phyloP scores from a whole-genome alignment of 2,888 invertebrate species.

The Aproaerema taeniolella region DNA sequence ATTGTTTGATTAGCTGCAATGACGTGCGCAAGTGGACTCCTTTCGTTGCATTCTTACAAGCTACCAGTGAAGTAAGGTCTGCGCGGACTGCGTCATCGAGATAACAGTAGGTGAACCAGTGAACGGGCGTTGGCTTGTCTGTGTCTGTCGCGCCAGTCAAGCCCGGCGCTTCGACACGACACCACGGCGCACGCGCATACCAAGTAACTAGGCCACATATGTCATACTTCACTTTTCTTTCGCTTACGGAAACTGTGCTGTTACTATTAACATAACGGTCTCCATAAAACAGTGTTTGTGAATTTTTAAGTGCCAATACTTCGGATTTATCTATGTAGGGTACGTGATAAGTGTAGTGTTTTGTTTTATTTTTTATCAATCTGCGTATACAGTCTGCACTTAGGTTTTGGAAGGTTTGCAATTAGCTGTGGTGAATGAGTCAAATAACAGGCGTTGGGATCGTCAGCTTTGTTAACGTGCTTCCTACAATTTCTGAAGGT shows the following conservation, averaged over 20 bases:
- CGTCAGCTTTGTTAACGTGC: slow-evolving; percentile 72
- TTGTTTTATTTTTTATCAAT: slow-evolving; percentile 40
- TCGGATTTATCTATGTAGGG: slow-evolving; percentile 59
- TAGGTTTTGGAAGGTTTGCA: slow-evolving; percentile 46
- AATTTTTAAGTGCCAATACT: slow-evolving; percentile 2
- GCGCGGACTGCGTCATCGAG: slow-evolving; percentile 50
- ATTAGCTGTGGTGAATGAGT: slow-evolving; percentile 72
- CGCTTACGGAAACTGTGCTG: slow-evolving; percentile 48
- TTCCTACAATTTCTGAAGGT: slow-evolving; percentile 74
- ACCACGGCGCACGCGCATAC: slow-evolving; percentile 55
- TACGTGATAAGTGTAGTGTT: slow-evolving; percentile 61
- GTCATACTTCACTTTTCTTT: slow-evolving; percentile 54
- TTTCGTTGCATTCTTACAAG: slow-evolving; percentile 33
- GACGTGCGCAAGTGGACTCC: too few species aligned
- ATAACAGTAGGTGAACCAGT: slow-evolving; percentile 71
- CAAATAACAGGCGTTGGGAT: slow-evolving; percentile 73
- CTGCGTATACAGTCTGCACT: slow-evolving; percentile 35
- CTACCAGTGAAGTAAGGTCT: not conserved
- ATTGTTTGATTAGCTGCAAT: too few species aligned
- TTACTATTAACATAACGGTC: slow-evolving; percentile 35
- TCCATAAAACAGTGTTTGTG: slow-evolving; percentile 13
- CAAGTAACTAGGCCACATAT: slow-evolving; percentile 52
- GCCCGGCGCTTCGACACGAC: slow-evolving; percentile 52
- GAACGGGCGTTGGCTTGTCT: slow-evolving; percentile 66
- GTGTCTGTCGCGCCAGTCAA: slow-evolving; percentile 48